Conservation (phyloP, 2,113 vertebrate species). For the Tor tambroides region DNA sequence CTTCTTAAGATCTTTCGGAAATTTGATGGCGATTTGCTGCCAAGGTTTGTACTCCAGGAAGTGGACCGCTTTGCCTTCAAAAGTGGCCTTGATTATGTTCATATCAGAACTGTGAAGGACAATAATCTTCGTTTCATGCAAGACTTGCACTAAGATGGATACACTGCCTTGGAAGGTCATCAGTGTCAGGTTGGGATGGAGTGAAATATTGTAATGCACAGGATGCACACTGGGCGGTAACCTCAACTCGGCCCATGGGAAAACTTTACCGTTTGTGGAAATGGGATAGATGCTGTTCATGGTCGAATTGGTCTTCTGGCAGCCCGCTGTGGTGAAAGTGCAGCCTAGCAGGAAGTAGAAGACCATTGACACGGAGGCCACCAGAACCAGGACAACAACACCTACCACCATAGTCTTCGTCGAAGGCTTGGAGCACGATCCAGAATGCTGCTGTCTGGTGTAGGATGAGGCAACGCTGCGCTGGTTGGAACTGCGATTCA, state of each 20-base stretch:
- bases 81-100: conserved; percentile 80
- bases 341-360: conserved; percentile 91
- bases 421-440: conserved; percentile 81
- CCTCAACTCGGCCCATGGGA: conserved; percentile 87
- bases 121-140: conserved; percentile 79
- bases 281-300: conserved; percentile 78
- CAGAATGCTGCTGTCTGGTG: conserved; percentile 74
- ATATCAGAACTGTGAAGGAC: conserved; percentile 86
- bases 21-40: conserved; percentile 87
- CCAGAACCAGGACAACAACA: conserved; percentile 81
- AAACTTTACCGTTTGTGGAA: conserved; percentile 82
- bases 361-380: conserved; percentile 81
- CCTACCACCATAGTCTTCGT: conserved; percentile 80
- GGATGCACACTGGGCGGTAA: conserved; percentile 84
- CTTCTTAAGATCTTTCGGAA: conserved; percentile 76
- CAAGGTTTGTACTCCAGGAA: conserved; percentile 84
- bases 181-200: conserved; percentile 84
- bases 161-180: conserved; percentile 83
- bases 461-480: conserved; percentile 78
- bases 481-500: conserved; percentile 90
- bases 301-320: conserved; percentile 78
- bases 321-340: conserved; percentile 93
- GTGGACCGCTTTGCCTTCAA: conserved; percentile 67
- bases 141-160: conserved; percentile 78
- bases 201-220: conserved; percentile 82